Evolutionary conservation across 1,140 invertebrate genomes (phyloP), one percentile per base, ranked within the genome.

Genomic region (Acromyrmex charruanus): DNA sequence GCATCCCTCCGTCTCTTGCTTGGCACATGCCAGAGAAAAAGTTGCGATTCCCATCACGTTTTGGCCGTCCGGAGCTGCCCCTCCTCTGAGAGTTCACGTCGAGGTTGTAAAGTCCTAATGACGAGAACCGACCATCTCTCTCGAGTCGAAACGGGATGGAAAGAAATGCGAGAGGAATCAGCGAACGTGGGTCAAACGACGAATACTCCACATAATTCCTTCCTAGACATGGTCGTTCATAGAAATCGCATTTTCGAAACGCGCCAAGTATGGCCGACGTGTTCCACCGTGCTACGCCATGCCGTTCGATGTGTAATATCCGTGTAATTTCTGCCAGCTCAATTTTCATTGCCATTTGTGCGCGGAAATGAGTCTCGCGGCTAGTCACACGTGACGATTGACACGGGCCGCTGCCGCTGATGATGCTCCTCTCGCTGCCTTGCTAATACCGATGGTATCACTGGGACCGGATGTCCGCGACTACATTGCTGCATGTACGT

Each of bases 51-150:
- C 55, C 72, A 58, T 82, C 90, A 91, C 90, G 90, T 91, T 55
- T 77, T 21, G 72, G 58, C 61, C 79, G 79, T 77, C 74, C 74
- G 55, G 21, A 51, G 55, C 63, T 6, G 31, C 39, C 39, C 63
- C 49, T 68, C 82, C 75, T 77, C 68, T 53, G 63, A 81, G 79
- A 90, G 71, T 90, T 90, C 81, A 87, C 88, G 85, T 80, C 81
- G 79, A 86, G 89, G 86, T 87, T 90, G 89, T 91, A 91, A 92
- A 91, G 85, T 92, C 89, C 92, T 93, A 93, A 93, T 92, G 91
- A 92, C 85, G 88, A 84, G 77, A 91, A 59, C 85, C 91, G 65
- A 63, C 86, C 65, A 7, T 71, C 39, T 31, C 31, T 69, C 66
- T 9, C 68, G 68, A 21, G 12, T 6, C 21, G 55, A 77, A 85